phyloP scores from a whole-genome alignment of 2,797 vertebrate genomes.

The Anas acuta region DNA sequence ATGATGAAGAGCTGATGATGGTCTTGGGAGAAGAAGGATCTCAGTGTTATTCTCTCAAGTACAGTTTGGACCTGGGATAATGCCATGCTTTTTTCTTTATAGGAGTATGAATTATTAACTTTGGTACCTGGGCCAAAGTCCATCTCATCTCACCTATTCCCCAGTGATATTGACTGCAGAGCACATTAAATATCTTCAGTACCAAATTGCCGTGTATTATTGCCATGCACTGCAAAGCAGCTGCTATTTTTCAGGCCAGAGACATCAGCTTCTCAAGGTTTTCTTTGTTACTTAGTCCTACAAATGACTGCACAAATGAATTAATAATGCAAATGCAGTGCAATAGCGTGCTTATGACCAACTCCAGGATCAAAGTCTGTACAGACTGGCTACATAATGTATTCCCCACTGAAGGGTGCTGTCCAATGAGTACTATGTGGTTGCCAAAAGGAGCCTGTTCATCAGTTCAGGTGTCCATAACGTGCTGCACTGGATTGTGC shows the following conservation, averaged over 20 bases:
- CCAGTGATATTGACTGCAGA: not conserved
- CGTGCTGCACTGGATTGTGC: not conserved
- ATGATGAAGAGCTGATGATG: not conserved
- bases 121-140: not conserved
- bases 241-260: not conserved
- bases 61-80: not conserved
- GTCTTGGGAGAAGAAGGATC: not conserved
- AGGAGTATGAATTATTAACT: not conserved
- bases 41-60: not conserved
- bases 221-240: not conserved
- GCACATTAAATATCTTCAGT: not conserved
- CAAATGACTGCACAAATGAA: not conserved
- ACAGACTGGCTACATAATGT: not conserved
- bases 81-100: not conserved
- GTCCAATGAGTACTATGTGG: accelerated
- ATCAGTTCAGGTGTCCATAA: not conserved
- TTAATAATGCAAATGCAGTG: not conserved
- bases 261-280: not conserved
- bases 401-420: not conserved
- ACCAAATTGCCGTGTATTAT: not conserved
- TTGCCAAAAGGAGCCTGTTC: not conserved
- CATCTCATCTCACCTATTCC: not conserved
- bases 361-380: not conserved
- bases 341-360: not conserved
- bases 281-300: not conserved